Evolutionary conservation across 2,888 invertebrate genomes (phyloP).

Genomic region (Rugalucina vietnamica): DNA sequence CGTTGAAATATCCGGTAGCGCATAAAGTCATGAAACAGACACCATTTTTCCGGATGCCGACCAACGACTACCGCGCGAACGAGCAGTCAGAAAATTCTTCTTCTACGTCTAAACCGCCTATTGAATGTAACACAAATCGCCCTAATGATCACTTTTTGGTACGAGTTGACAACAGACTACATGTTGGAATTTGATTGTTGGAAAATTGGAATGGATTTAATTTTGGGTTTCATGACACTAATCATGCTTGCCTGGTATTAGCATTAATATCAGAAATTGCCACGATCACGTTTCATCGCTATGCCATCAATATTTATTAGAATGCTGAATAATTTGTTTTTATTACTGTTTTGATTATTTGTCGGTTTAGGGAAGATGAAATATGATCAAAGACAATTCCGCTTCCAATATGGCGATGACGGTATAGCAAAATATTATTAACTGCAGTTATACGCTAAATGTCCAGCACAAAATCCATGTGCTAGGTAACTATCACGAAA

Average conservation of each 20-base stretch:
- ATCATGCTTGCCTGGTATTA: conserved; percentile 49
- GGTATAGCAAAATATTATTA: no score
- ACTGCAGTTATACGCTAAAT: no score
- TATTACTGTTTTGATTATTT: conserved; percentile 8
- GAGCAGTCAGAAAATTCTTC: conserved; percentile 1
- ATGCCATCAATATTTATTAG: conserved; percentile 10
- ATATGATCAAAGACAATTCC: no score
- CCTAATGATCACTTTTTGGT: conserved; percentile 5
- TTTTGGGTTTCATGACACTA: conserved; percentile 40
- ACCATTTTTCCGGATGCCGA: conserved; percentile 67
- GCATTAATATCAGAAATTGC: conserved; percentile 52
- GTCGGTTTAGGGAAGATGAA: neutral
- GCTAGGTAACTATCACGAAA: no score
- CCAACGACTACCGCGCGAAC: conserved; percentile 39
- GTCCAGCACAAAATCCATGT: no score
- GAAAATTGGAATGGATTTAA: conserved; percentile 15
- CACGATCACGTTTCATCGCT: conserved; percentile 46
- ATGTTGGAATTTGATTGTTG: conserved; percentile 12
- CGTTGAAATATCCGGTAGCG: conserved; percentile 68
- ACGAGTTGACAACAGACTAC: conserved; percentile 5
- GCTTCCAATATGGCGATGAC: no score
- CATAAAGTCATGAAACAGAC: conserved; percentile 68
- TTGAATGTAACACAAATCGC: neutral
- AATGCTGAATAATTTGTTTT: conserved; percentile 15
- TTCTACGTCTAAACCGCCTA: neutral